A percentile compares a stretch with the other conserved stretches of the same genome.
These are phyloP conservation scores for Dicycla oo DNA, from an alignment of 2,888 invertebrate genomes.

Conservation along the genomic window DNA sequence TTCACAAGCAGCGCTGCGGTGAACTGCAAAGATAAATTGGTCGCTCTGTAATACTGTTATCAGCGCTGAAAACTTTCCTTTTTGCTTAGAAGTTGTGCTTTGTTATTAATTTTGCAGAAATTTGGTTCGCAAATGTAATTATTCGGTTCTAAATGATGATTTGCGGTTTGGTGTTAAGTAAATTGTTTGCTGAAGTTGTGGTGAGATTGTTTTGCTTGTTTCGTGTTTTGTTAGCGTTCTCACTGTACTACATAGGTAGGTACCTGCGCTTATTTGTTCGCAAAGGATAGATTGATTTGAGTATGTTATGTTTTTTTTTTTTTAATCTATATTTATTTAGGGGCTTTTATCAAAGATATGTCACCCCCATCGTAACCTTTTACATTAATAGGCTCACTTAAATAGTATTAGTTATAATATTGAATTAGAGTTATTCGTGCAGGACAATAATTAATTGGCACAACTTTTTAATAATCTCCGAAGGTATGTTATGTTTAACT, in stretches of 20 bases:
- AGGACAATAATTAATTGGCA: too few species aligned
- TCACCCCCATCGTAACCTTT: too few species aligned
- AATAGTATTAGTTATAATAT: too few species aligned
- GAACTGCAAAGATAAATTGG: conserved; percentile 36
- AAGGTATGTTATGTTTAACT: too few species aligned
- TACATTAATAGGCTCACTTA: too few species aligned
- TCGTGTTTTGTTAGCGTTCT: conserved; percentile 17
- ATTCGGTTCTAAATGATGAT: conserved; percentile 63
- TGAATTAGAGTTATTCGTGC: too few species aligned
- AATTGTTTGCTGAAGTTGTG: conserved; percentile 56
- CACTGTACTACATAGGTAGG: too few species aligned
- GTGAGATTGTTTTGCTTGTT: conserved; percentile 51
- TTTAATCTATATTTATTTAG: too few species aligned
- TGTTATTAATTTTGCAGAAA: conserved; percentile 63
- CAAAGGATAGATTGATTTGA: conserved; percentile 33
- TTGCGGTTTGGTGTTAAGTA: conserved; percentile 64
- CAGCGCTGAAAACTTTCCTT: conserved; percentile 70
- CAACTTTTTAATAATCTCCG: too few species aligned
- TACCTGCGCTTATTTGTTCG: conserved; percentile 28
- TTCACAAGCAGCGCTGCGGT: conserved; percentile 22
- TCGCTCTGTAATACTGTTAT: conserved; percentile 64
- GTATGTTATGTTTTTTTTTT: too few species aligned
- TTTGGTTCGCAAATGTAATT: conserved; percentile 61
- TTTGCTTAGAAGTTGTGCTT: conserved; percentile 63
- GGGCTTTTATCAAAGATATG: too few species aligned